Conservation (phyloP, 2,113 vertebrate species). For the Vidua chalybeata region DNA sequence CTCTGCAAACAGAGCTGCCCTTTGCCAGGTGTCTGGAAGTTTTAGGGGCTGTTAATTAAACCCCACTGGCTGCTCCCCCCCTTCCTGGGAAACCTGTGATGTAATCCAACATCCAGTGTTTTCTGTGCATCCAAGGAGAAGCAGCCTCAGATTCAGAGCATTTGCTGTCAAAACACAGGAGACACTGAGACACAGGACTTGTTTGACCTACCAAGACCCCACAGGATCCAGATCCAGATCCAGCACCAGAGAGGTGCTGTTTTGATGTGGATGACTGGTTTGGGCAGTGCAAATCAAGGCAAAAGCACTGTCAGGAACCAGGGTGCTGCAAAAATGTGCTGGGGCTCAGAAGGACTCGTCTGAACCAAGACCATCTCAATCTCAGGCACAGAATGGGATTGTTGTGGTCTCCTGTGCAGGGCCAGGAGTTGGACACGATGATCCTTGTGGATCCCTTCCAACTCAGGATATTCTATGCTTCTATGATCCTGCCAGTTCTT, state of each 20-base stretch:
- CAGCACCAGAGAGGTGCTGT: background rate
- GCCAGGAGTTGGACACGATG: background rate
- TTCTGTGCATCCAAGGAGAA: background rate
- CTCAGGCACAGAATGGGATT: background rate
- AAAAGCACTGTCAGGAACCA: background rate
- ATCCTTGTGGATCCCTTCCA: background rate
- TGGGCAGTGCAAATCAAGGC: background rate
- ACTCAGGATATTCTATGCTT: background rate
- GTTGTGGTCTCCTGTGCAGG: background rate
- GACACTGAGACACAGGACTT: background rate
- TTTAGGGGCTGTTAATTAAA: background rate
- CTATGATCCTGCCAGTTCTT: background rate
- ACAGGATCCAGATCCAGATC: background rate
- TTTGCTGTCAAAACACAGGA: background rate
- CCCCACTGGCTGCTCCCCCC: background rate
- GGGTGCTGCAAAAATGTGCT: background rate
- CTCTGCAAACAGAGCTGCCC: background rate
- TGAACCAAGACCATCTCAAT: fast-evolving
- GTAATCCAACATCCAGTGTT: background rate
- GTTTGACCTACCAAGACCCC: background rate
- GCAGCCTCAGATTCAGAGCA: background rate
- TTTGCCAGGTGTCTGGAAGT: background rate
- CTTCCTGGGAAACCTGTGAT: fast-evolving
- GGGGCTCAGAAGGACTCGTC: background rate
- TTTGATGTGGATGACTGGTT: background rate